A percentile compares a stretch with the other conserved stretches of the same genome.
Conservation (phyloP, 2,888 invertebrate genomes). For the Drosophila neotestacea region DNA sequence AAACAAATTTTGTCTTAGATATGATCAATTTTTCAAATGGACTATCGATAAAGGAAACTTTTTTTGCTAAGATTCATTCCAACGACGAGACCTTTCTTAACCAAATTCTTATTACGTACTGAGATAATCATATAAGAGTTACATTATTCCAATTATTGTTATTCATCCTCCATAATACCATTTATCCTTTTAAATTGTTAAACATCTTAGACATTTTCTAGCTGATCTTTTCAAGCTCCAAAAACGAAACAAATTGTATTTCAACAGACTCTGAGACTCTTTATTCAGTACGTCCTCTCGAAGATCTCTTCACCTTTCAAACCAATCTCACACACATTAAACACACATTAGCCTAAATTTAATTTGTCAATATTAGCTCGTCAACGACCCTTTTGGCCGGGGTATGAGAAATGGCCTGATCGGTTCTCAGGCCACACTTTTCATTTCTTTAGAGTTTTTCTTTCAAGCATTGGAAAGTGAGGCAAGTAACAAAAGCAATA, state of each 20-base stretch:
- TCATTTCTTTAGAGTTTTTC: slow-evolving; percentile 67
- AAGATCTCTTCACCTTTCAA: slow-evolving; percentile 13
- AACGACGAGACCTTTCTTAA: not conserved
- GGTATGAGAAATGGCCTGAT: slow-evolving; percentile 19
- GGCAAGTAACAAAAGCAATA: slow-evolving; percentile 58
- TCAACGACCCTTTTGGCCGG: slow-evolving; percentile 11
- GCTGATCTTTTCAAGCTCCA: not conserved
- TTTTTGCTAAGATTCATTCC: too few relatives aligned
- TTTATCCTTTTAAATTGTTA: too few relatives aligned
- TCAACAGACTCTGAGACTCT: slow-evolving; percentile 1
- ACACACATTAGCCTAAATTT: slow-evolving; percentile 78
- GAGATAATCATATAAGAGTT: not conserved
- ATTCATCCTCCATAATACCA: too few relatives aligned
- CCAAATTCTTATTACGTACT: not conserved
- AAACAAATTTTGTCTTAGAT: too few relatives aligned
- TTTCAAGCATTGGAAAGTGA: slow-evolving; percentile 67
- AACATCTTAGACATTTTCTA: not conserved
- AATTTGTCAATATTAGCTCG: slow-evolving; percentile 79
- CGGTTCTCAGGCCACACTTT: slow-evolving; percentile 78
- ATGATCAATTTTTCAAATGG: too few relatives aligned
- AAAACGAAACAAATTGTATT: slow-evolving; percentile 24
- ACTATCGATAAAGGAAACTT: too few relatives aligned
- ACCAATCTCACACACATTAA: slow-evolving; percentile 64
- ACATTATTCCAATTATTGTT: not conserved
- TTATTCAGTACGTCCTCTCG: not conserved